phyloP scores from a whole-genome alignment of 2,797 vertebrate genomes.

The Microctenopoma steveboyesi region DNA sequence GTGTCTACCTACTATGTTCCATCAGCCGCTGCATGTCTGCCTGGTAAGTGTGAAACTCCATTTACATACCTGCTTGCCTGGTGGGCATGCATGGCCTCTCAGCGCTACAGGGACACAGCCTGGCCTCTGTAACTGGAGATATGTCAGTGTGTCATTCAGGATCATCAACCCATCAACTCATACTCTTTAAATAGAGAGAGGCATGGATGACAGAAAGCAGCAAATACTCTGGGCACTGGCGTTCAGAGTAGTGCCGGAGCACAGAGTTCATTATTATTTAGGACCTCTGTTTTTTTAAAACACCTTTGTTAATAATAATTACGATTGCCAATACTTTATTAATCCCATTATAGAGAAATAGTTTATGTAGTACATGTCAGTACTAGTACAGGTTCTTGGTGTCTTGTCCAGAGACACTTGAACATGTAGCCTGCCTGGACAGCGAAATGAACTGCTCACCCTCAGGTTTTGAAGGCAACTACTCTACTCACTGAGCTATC shows the following conservation, averaged over 20 bases:
- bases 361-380: too few relatives aligned
- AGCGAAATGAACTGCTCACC: too few relatives aligned
- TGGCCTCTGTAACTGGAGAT: conserved; percentile 78
- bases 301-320: not conserved
- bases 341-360: too few relatives aligned
- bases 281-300: not conserved
- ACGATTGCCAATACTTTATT: too few relatives aligned
- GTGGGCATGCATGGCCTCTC: conserved; percentile 36
- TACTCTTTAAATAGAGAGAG: conserved; percentile 75
- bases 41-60: conserved; percentile 59
- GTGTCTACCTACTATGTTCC: conserved; percentile 9
- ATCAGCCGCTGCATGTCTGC: conserved; percentile 24
- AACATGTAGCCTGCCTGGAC: too few relatives aligned
- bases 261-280: conserved; percentile 6
- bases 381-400: too few relatives aligned
- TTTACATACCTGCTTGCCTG: conserved; percentile 54
- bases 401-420: too few relatives aligned
- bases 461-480: too few relatives aligned
- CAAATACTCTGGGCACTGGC: conserved; percentile 40
- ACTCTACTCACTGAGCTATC: too few relatives aligned
- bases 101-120: conserved; percentile 35
- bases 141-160: conserved; percentile 75
- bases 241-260: conserved; percentile 17
- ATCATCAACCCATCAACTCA: conserved; percentile 57
- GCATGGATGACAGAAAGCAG: conserved; percentile 55